These are phyloP conservation scores for Pteromalus puparum DNA, from an alignment of 1,140 invertebrate species.

Conservation along the genomic window DNA sequence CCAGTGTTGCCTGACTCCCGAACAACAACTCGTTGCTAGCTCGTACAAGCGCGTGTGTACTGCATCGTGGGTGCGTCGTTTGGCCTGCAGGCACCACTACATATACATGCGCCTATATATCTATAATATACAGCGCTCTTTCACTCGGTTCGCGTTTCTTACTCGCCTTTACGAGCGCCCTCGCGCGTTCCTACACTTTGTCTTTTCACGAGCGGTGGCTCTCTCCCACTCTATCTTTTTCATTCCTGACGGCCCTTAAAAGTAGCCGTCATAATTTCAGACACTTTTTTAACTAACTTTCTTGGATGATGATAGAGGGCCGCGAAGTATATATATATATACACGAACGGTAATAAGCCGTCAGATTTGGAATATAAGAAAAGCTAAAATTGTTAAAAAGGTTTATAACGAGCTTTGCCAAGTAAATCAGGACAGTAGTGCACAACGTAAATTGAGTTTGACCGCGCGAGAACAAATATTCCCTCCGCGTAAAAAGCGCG, in stretches of 20 bases:
- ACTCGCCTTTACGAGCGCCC: background rate
- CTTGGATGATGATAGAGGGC: slow-evolving; percentile 1
- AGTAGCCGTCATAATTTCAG: slow-evolving; percentile 35
- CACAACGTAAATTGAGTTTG: too few relatives aligned
- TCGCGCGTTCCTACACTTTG: background rate
- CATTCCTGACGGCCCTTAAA: slow-evolving; percentile 11
- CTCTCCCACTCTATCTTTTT: slow-evolving; percentile 14
- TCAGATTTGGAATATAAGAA: too few relatives aligned
- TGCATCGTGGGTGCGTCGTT: background rate
- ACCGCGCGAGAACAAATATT: background rate
- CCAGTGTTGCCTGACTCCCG: background rate
- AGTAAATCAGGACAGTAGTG: too few relatives aligned
- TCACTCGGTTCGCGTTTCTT: background rate
- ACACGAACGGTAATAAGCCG: too few relatives aligned
- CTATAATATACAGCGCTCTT: background rate
- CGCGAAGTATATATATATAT: background rate
- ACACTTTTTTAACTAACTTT: slow-evolving; percentile 16
- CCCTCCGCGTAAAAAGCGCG: background rate
- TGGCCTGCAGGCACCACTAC: background rate
- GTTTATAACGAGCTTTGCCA: too few relatives aligned
- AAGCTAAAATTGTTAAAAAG: too few relatives aligned
- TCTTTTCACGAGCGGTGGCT: slow-evolving; percentile 8
- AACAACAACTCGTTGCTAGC: background rate
- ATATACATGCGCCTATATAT: background rate
- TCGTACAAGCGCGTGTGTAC: background rate